phyloP scores from a whole-genome alignment of 2,113 vertebrate species.

The Actinemys pallida region DNA sequence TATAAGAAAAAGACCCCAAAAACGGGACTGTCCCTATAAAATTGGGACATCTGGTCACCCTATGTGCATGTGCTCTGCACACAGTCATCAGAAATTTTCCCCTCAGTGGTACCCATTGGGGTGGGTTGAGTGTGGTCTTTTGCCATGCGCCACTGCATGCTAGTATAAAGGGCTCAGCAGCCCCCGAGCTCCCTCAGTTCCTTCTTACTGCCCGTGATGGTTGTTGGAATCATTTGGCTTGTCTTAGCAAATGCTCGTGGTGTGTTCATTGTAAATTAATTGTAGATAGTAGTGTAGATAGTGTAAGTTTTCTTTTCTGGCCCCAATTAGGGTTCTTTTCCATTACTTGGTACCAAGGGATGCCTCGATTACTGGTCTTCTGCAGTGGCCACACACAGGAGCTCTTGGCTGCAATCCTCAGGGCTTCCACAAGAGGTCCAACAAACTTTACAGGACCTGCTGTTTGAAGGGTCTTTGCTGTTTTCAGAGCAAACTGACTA shows the following conservation, averaged over 20 bases:
- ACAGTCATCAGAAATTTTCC: not conserved
- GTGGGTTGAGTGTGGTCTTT: not conserved
- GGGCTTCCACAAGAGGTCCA: not conserved
- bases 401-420: not conserved
- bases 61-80: not conserved
- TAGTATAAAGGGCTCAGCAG: not conserved
- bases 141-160: not conserved
- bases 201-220: not conserved
- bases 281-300: not conserved
- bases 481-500: not conserved
- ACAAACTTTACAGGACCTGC: not conserved
- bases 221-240: not conserved
- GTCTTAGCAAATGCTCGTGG: too few species aligned
- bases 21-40: too few species aligned
- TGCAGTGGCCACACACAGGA: not conserved
- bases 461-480: not conserved
- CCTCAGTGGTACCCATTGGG: not conserved
- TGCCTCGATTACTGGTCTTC: not conserved
- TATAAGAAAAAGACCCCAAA: too few species aligned
- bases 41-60: too few species aligned
- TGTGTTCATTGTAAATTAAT: not conserved
- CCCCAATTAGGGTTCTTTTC: not conserved
- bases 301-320: not conserved
- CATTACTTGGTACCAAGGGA: not conserved
- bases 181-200: not conserved